Percentiles rank a stretch among this genome's conserved stretches.
Evolutionary conservation across 64 coral and sea anemone species (phyloP).

Genomic region (Catalaphyllia jardinei): DNA sequence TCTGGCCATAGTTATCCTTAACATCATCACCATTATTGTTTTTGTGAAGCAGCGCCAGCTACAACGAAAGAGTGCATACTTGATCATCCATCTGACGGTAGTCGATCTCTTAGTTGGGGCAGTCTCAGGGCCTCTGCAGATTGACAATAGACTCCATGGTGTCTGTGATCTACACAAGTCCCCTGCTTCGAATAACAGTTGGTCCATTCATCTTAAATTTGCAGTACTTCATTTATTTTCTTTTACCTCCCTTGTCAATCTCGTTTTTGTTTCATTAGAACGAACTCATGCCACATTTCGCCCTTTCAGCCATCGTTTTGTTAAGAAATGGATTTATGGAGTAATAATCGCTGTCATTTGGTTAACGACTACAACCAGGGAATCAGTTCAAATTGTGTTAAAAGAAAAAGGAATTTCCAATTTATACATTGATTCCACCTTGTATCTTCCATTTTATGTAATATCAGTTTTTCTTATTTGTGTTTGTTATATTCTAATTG

Average conservation of each 20-base stretch:
- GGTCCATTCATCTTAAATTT: neutral
- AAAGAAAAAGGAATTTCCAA: neutral
- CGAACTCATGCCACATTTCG: neutral
- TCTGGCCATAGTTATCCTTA: too few relatives aligned
- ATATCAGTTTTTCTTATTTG: neutral
- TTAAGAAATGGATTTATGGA: neutral
- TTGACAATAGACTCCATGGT: neutral
- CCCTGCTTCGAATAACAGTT: neutral
- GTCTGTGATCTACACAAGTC: neutral
- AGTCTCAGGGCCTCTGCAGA: neutral
- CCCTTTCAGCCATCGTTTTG: neutral
- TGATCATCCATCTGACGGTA: neutral
- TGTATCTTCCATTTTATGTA: neutral
- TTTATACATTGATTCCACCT: neutral
- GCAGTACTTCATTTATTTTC: neutral
- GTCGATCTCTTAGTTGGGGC: neutral
- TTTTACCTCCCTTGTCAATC: neutral
- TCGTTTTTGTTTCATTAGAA: neutral
- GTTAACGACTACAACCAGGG: neutral
- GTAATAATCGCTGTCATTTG: neutral
- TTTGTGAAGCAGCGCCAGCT: too few relatives aligned
- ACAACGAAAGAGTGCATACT: neutral
- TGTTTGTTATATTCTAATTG: neutral
- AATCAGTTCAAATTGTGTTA: neutral
- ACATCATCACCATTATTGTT: too few relatives aligned